Base-by-base conservation (phyloP, 2,797 vertebrate species). In the Kryptolebias ocellatus region DNA sequence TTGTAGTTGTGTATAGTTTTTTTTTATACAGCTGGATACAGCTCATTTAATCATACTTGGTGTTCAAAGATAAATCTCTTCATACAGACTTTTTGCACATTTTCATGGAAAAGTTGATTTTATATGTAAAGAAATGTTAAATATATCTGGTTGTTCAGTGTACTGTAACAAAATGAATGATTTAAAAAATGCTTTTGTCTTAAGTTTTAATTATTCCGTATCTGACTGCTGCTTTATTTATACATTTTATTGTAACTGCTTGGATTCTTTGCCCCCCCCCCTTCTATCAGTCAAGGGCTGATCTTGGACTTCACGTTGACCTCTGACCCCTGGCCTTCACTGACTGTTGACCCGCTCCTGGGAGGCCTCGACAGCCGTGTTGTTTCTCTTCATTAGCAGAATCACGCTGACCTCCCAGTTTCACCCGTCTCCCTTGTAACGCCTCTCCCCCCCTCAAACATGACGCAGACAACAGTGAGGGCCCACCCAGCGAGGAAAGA, bases 371-470 rank as follows among this genome's bases (percentile, higher is more conserved):
- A 84, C 78, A 84, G 84, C 60, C 42, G 24, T 80, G 87, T 87
- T 86, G 81, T 92, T 93, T 91, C 89, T 91, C 81, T 88, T 95
- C 90, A 92, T 93, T 94, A 92, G 74, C 78, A 61, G 77, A 70
- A 70, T 89, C 82, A 65, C 75, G 45, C 76, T 81, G 83, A 83
- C 77, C 68, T 87, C 83, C 72, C 59, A 51, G 60, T 61, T 31
- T 53, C 72, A 44, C 65, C 81, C 74, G 67, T 70, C 71, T 74
- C 64, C 53, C 65, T 64, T 53, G 1, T 5, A 28, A 50, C 79
- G 53, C 79, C 2, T 49, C 64, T 67, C 47, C 53, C 20, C 60
- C 42, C 54, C 34, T 80, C 73, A 82, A 66, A 81, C 46, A 70
- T 78, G 72, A 79, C 70, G 75, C 75, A 83, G 55, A 39, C 49